Base-by-base conservation (phyloP, 2,797 vertebrate species). In the Trachurus trachurus region DNA sequence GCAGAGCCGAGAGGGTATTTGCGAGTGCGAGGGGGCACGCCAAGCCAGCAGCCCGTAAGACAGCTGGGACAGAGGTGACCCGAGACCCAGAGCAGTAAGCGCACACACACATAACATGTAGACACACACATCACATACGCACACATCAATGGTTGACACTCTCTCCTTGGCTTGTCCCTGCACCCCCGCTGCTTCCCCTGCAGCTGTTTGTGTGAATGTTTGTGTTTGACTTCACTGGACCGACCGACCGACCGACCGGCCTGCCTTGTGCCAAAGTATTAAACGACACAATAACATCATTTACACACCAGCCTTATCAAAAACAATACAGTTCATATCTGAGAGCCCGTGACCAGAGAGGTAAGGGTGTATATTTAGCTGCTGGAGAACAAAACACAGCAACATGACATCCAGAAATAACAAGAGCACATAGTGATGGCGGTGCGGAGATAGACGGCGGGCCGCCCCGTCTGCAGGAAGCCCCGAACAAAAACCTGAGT, bases 1-100 rank as follows among this genome's bases (percentile, higher is more conserved):
- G 79, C 13, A 5, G 42, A 74, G 78, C 63, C 50, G 76, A 80
- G 63, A 58, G 67, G 70, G 84, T 68, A 80, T 89, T 83, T 78
- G 69, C 65, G 69, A 76, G 71, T 82, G 53, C 53, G 72, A 83
- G 78, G 78, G 78, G 76, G 83, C 66, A 91, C 29, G 79, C 67
- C 74, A 82, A 61, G 80, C 73, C 40, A 70, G 69, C 79, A 68
- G 45, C 71, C 71, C 59, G 61, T 34, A 81, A 87, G 93, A 94
- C 94, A 95, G 93, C 94, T 95, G 95, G 87, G 87, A 88, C 87
- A 91, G 90, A 91, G 94, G 92, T 93, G 89, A 93, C 90, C 88
- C 87, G 58, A 76, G 64, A 80, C 70, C 60, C 45, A 9, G 21
- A 78, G 50, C 65, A 39, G 31, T 34, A 34, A 78, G 50, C 65